A percentile compares a stretch with the other conserved stretches of the same genome.
These are phyloP conservation scores for Sylvietta virens DNA, from an alignment of 2,113 vertebrate genomes.

Conservation along the genomic window DNA sequence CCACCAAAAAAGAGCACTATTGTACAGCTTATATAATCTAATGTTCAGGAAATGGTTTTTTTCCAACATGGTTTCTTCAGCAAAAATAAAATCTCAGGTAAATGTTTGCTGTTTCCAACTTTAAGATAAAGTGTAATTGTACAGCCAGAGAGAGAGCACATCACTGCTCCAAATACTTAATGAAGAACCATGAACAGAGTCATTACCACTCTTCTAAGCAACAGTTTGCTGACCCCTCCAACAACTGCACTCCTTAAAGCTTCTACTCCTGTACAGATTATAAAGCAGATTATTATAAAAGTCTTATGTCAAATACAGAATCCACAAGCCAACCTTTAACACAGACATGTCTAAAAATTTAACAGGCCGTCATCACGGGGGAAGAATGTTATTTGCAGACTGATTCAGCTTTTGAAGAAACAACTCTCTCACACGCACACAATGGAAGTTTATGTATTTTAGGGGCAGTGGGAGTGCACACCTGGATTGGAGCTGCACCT, in stretches of 20 bases:
- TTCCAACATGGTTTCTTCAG: neutral
- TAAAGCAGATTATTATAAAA: neutral
- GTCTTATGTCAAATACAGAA: neutral
- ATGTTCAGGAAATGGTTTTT: neutral
- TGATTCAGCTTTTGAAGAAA: neutral
- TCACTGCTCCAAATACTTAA: neutral
- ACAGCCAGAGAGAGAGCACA: neutral
- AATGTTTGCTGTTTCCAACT: neutral
- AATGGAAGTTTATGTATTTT: neutral
- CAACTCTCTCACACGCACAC: neutral
- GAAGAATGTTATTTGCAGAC: neutral
- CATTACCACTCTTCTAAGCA: neutral
- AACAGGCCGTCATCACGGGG: accelerated
- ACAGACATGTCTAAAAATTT: neutral
- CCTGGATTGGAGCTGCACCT: neutral
- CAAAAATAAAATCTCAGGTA: neutral
- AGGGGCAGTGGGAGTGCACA: neutral
- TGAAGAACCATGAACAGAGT: accelerated
- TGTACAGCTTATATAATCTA: neutral
- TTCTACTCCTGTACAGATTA: neutral
- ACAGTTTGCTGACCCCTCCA: neutral
- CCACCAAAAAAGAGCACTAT: neutral
- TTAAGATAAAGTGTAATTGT: neutral
- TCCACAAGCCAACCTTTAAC: neutral
- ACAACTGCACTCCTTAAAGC: neutral